Percentiles rank a stretch among this genome's conserved stretches.
phyloP scores from a whole-genome alignment of 2,888 invertebrate species.

The Agonopterix alstromeriana region DNA sequence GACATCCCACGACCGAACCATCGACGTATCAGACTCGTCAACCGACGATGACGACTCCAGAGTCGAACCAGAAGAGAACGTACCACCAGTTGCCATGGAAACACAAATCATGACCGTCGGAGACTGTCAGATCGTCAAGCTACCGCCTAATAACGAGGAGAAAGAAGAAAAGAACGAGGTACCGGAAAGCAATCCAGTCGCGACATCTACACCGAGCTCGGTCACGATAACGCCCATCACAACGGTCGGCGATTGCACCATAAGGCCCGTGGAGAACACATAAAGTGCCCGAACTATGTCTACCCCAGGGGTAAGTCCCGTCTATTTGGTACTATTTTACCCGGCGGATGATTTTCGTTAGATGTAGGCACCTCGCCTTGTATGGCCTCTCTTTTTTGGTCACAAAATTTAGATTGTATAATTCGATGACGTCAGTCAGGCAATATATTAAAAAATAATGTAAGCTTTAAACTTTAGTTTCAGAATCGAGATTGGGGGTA shows the following conservation, averaged over 20 bases:
- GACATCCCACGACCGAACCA: slow-evolving; percentile 51
- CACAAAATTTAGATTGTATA: too few relatives aligned
- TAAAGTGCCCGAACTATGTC: slow-evolving; percentile 39
- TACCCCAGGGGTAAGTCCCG: slow-evolving; percentile 31
- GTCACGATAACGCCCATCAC: slow-evolving; percentile 68
- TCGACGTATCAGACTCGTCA: slow-evolving; percentile 62
- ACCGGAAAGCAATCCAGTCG: slow-evolving; percentile 28
- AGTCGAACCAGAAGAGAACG: slow-evolving; percentile 50
- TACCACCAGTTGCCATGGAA: slow-evolving; percentile 50
- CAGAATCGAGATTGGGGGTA: slow-evolving; percentile 14
- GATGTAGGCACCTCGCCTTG: too few relatives aligned
- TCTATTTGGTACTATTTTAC: background rate
- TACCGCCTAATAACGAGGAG: slow-evolving; percentile 48
- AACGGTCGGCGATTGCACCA: slow-evolving; percentile 69
- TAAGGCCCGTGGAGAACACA: slow-evolving; percentile 63
- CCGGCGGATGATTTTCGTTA: background rate
- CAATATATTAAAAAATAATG: background rate
- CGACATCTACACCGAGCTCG: slow-evolving; percentile 46
- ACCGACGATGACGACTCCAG: slow-evolving; percentile 51
- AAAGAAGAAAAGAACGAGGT: slow-evolving; percentile 43
- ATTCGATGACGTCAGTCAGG: too few relatives aligned
- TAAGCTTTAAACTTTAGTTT: background rate
- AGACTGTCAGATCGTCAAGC: slow-evolving; percentile 70
- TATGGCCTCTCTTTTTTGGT: too few relatives aligned
- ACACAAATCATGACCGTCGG: slow-evolving; percentile 71